These are phyloP conservation scores for Oscheius sp. DNA, from an alignment of 2,888 invertebrate genomes.

Conservation along the genomic window DNA sequence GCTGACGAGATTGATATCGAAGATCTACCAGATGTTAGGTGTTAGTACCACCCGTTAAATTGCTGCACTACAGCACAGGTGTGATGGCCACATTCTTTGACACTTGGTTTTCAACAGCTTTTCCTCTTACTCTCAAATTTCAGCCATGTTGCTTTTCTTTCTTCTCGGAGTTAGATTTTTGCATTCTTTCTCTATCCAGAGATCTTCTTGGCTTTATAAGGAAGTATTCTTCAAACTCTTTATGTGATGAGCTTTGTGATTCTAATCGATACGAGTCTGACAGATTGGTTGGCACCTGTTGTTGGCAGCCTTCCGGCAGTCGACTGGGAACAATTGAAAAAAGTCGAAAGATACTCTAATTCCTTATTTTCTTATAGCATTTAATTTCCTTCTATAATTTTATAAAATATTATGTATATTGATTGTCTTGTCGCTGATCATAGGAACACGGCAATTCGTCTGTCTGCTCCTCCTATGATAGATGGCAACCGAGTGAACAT, in stretches of 20 bases:
- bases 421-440: neutral
- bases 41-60: too few relatives aligned
- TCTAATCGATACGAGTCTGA: slow-evolving; percentile 33
- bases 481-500: slow-evolving; percentile 3
- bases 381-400: too few relatives aligned
- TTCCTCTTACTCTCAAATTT: neutral
- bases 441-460: slow-evolving; percentile 25
- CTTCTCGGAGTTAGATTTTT: neutral
- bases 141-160: slow-evolving; percentile 1
- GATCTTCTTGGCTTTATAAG: too few relatives aligned
- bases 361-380: too few relatives aligned
- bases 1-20: too few relatives aligned
- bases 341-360: neutral
- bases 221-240: neutral
- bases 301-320: slow-evolving; percentile 31
- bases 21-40: too few relatives aligned
- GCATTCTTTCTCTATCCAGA: neutral
- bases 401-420: neutral
- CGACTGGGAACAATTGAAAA: slow-evolving; percentile 21
- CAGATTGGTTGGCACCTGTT: slow-evolving; percentile 36
- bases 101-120: neutral
- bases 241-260: slow-evolving; percentile 9
- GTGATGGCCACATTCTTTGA: too few relatives aligned
- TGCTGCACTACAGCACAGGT: too few relatives aligned
- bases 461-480: slow-evolving; percentile 16